Evolutionary conservation across 2,888 invertebrate species (phyloP).

Genomic region (Noctua pronuba): DNA sequence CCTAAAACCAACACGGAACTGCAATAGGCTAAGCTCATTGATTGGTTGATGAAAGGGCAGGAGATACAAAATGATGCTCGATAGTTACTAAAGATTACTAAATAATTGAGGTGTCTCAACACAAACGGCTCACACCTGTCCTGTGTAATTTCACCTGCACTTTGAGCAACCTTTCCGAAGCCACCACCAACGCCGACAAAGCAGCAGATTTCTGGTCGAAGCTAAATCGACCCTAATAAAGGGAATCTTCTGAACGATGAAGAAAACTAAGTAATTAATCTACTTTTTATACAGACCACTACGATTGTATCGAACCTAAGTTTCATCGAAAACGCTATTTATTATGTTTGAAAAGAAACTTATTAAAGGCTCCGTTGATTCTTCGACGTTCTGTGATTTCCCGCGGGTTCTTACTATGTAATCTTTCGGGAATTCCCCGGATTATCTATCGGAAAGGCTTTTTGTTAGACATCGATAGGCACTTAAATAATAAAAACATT

Average conservation of each 20-base stretch:
- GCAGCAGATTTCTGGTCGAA: background rate
- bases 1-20: background rate
- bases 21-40: background rate
- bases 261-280: background rate
- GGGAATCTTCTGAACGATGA: background rate
- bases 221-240: background rate
- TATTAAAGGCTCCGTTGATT: slow-evolving; percentile 47
- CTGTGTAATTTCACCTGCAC: background rate
- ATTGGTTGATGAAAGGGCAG: background rate
- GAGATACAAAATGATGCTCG: background rate
- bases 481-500: slow-evolving; percentile 40
- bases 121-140: background rate
- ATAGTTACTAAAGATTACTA: background rate
- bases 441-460: slow-evolving; percentile 38
- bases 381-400: slow-evolving; percentile 55
- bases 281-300: slow-evolving; percentile 5
- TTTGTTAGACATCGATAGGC: slow-evolving; percentile 29
- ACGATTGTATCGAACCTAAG: slow-evolving; percentile 8
- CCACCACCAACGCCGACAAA: background rate
- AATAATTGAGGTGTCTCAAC: background rate
- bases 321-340: slow-evolving; percentile 13
- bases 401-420: slow-evolving; percentile 53
- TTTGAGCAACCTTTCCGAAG: background rate
- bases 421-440: slow-evolving; percentile 46
- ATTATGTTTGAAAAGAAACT: slow-evolving; percentile 39